These are phyloP conservation scores for Podilymbus podiceps DNA, from an alignment of 2,113 vertebrate species.

Conservation along the genomic window DNA sequence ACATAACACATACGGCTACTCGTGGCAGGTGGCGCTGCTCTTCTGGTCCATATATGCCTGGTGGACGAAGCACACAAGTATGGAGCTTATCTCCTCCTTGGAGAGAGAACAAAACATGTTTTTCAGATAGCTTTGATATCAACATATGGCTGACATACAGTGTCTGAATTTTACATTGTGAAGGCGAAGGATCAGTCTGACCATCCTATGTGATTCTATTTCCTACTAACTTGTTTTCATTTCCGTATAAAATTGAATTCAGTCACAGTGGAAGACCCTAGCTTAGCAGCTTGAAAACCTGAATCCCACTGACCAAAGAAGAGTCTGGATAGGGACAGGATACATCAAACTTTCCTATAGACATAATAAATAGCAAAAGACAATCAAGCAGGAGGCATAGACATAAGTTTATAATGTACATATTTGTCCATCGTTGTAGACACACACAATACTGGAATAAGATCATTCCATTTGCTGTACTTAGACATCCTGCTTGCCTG, in stretches of 20 bases:
- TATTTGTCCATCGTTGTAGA: background rate
- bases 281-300: background rate
- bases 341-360: background rate
- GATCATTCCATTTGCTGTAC: background rate
- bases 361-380: background rate
- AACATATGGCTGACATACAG: background rate
- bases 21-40: conserved; percentile 88
- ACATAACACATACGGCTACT: conserved; percentile 78
- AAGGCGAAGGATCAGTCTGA: background rate
- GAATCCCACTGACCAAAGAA: background rate
- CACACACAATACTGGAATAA: background rate
- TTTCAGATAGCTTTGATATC: background rate
- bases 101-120: background rate
- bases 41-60: conserved; percentile 91
- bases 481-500: background rate
- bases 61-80: conserved; percentile 87
- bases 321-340: background rate
- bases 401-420: background rate
- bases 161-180: background rate
- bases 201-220: background rate
- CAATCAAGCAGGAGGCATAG: too few species aligned
- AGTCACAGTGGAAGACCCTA: background rate
- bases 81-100: conserved; percentile 82
- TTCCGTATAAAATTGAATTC: background rate
- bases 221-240: background rate